These are phyloP conservation scores for Aphyosemion australe DNA, from an alignment of 2,113 vertebrate genomes.

Conservation along the genomic window DNA sequence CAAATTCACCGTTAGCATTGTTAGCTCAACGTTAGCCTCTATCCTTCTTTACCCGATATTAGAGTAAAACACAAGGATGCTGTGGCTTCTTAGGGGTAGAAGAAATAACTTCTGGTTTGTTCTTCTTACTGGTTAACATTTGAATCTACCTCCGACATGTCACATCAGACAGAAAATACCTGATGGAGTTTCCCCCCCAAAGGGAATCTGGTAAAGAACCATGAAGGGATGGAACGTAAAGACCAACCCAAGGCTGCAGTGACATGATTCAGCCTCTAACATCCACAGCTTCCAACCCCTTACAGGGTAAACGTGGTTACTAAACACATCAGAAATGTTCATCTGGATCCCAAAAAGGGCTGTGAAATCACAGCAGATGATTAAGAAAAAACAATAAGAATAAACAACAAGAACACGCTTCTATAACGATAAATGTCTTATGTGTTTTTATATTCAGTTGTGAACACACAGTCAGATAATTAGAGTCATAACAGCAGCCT, in stretches of 20 bases:
- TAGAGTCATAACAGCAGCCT: not conserved
- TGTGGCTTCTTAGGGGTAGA: too few relatives aligned
- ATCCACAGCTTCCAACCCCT: not conserved
- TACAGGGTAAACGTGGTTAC: not conserved
- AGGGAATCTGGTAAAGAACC: not conserved
- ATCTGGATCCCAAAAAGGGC: not conserved
- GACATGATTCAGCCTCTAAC: conserved; percentile 15
- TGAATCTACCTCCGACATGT: not conserved
- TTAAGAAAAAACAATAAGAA: too few relatives aligned
- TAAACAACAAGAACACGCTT: not conserved
- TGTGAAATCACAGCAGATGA: too few relatives aligned
- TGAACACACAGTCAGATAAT: not conserved
- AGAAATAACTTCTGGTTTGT: too few relatives aligned
- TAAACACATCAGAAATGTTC: conserved; percentile 28
- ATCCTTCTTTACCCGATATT: too few relatives aligned
- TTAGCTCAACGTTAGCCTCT: too few relatives aligned
- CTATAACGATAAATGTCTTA: too few relatives aligned
- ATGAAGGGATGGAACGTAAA: not conserved
- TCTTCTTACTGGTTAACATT: too few relatives aligned
- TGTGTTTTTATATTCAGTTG: not conserved
- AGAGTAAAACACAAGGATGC: too few relatives aligned
- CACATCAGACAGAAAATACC: not conserved
- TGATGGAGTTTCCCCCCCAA: not conserved
- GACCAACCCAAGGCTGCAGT: conserved; percentile 5
- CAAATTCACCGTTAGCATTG: too few relatives aligned